Base-by-base conservation (phyloP, 2,888 invertebrate species). In the Bombylius major region DNA sequence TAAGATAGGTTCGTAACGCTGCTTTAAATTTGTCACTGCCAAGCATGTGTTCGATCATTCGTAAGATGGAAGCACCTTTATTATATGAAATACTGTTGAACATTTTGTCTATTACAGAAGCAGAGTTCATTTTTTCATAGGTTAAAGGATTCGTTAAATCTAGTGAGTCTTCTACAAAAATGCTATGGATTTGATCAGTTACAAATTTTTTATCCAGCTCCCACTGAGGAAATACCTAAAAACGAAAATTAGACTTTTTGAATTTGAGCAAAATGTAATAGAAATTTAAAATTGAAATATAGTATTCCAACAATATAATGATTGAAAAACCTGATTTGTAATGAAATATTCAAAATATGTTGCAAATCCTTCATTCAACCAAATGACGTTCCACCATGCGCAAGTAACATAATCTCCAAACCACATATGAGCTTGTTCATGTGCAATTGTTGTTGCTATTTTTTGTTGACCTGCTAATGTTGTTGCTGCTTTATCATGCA, bases 281-380 rank as follows among this genome's bases (percentile, higher is more conserved):
- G 2, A 39, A 9, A 9, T 7, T 9, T 11, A 39, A 39, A 39
- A 39, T 39, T 39, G 39, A 39, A 9, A 39, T 39, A 39, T 39
- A 39, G 39, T 39, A 9, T 39, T n/a, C n/a, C n/a, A 39, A 39
- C 11, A 39, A 39, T 39, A 39, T 39, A 39, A 39, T 39, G 1
- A 23, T 23, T 23, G 23, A 23, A 3, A 39, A 39, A 67, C 73
- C 47, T 64, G 58, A 47, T 66, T 59, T 5, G 79, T 73, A 47
- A 82, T 80, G 64, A 79, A 79, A 66, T 86, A 88, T 69, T 90
- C 83, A 65, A 86, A 85, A 68, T 81, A 87, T 65, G 80, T 77
- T 0, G 86, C 86, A 60, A 87, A 86, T 0, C 73, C 73, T 69
- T 88, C 87, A 9, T 79, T 78, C 53, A 86, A 70, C 79, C 62